Evolutionary conservation across 92 coral and sea anemone species (phyloP), one percentile per base, ranked within the genome.

Genomic region (Actinostola sp.): DNA sequence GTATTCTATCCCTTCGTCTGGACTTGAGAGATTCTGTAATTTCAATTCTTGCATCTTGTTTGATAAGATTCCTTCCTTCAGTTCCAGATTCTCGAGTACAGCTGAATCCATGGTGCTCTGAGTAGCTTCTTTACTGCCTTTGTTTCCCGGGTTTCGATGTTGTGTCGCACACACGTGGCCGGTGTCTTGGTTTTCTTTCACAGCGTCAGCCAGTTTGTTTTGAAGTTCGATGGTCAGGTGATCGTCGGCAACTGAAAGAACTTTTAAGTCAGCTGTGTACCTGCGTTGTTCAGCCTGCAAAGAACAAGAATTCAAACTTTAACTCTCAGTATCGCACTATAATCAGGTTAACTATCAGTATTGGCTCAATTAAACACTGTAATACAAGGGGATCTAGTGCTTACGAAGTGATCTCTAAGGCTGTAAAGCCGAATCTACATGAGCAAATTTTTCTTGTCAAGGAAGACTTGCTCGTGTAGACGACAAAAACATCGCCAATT

Each of bases 241-340:
- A 17, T 90, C 92, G 12, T 72, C 84, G 9, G 87, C 61, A 24
- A 88, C 76, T 12, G 97, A 88, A 1, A 81, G 75, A 21, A 90
- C 87, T 54, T 87, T 72, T 36, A 87, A 54, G 52, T 70, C 80
- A 14, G 84, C 66, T 54, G 72, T 72, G 39, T 66, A 61, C 45
- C 35, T 62, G 27, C 73, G 17, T 33, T 50, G 60, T 1, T 27
- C 36, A 19, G 54, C 72, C 81, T 75, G 39, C 33, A 50, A 63
- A 23, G 52, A 39, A 39, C 15, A 71, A 19, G 56, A 3, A 63
- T 31, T 61, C 25, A 41, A 4, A 17, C 27, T 63, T 29, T 38
- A 38, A 38, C 30, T 28, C 11, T 25, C 10, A 32, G 31, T 15
- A 15, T 24, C n/a, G n/a, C n/a, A n/a, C n/a, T n/a, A n/a, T n/a